phyloP scores from a whole-genome alignment of 2,113 vertebrate genomes.

The Nothobranchius kuhntae region DNA sequence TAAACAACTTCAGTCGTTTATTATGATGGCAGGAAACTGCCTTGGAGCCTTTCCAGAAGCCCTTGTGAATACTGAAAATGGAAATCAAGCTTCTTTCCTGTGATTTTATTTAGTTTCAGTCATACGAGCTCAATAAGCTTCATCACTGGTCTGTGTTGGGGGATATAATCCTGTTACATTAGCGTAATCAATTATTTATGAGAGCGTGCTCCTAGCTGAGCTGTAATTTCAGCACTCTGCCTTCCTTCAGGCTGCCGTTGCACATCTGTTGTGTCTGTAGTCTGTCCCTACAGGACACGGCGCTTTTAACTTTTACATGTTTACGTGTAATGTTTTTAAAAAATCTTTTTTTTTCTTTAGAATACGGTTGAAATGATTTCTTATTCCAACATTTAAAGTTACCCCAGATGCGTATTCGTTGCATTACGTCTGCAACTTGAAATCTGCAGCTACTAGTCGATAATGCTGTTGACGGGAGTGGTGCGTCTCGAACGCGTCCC shows the following conservation, averaged over 20 bases:
- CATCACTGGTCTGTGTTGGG: slow-evolving; percentile 43
- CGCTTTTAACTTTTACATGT: neutral
- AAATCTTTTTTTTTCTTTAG: neutral
- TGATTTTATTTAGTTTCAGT: neutral
- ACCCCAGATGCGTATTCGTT: too few species aligned
- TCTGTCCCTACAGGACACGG: neutral
- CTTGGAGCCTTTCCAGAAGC: neutral
- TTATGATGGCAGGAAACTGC: neutral
- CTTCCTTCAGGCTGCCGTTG: slow-evolving; percentile 20
- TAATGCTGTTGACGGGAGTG: too few species aligned
- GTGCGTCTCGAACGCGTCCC: too few species aligned
- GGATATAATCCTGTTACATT: slow-evolving; percentile 77
- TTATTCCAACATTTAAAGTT: too few species aligned
- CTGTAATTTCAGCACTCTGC: slow-evolving; percentile 78
- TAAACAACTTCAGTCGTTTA: neutral
- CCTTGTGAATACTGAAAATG: neutral
- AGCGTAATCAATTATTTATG: slow-evolving; percentile 82
- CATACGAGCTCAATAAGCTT: slow-evolving; percentile 33
- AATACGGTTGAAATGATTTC: neutral
- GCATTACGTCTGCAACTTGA: too few species aligned
- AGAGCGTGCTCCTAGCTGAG: slow-evolving; percentile 49
- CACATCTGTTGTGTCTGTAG: slow-evolving; percentile 15
- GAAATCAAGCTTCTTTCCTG: neutral
- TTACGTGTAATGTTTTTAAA: too few species aligned
- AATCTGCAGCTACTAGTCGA: too few species aligned